Conservation (phyloP, 2,888 invertebrate genomes). For the Tipula lateralis region DNA sequence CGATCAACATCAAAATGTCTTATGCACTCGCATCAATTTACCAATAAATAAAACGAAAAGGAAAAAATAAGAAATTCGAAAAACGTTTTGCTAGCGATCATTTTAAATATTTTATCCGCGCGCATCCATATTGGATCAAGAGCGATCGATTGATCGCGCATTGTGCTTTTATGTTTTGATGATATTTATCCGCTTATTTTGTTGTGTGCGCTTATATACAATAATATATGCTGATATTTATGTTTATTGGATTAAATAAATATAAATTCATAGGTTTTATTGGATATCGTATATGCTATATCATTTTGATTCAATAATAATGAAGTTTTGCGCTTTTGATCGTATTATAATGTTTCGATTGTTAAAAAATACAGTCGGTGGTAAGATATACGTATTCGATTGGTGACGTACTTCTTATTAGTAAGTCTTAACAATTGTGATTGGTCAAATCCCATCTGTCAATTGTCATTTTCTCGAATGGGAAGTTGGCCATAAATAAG, state of each 20-base stretch:
- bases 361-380: neutral
- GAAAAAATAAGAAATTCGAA: neutral
- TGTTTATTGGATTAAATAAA: conserved; percentile 24
- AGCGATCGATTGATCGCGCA: neutral
- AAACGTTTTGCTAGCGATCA: neutral
- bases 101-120: conserved; percentile 19
- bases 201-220: neutral
- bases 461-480: too few species aligned
- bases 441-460: too few species aligned
- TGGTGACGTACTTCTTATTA: too few species aligned
- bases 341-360: neutral
- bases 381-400: too few species aligned
- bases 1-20: neutral
- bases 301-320: neutral
- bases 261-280: neutral
- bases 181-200: neutral
- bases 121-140: neutral
- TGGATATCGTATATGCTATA: too few species aligned
- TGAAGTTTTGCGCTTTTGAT: neutral
- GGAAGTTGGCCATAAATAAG: too few species aligned
- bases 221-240: neutral
- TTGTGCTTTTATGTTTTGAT: neutral
- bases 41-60: neutral
- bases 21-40: too few species aligned
- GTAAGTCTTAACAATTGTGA: too few species aligned